phyloP scores from a whole-genome alignment of 1,140 invertebrate species.

The Linepithema humile region DNA sequence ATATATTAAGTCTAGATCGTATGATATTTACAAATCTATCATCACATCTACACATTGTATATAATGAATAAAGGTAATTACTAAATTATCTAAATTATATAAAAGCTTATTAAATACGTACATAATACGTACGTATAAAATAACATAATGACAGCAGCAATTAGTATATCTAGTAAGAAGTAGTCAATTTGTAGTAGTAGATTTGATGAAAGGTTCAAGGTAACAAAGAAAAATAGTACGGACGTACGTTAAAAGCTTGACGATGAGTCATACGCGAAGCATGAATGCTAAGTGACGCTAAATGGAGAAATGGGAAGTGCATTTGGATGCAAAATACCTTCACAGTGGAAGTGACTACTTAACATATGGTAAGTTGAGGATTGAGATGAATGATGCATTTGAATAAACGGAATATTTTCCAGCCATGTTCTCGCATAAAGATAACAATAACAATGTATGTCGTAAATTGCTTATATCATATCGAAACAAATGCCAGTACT shows the following conservation, averaged over 20 bases:
- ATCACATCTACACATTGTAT: neutral
- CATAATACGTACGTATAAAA: neutral
- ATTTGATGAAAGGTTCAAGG: neutral
- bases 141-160: neutral
- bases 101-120: neutral
- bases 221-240: neutral
- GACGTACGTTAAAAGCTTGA: neutral
- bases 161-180: neutral
- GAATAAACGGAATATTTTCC: conserved; percentile 25
- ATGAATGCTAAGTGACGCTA: conserved; percentile 26
- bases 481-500: conserved; percentile 3
- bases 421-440: neutral
- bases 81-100: conserved; percentile 1
- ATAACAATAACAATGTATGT: neutral
- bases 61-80: neutral
- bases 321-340: conserved; percentile 31
- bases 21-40: too few relatives aligned
- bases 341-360: conserved; percentile 36
- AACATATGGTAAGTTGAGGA: conserved; percentile 20
- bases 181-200: neutral
- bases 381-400: conserved; percentile 31
- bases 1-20: too few relatives aligned
- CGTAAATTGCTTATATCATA: neutral
- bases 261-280: conserved; percentile 25
- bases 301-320: conserved; percentile 40